Evolutionary conservation across 2,113 vertebrate genomes (phyloP).

Genomic region (Corapipo altera): DNA sequence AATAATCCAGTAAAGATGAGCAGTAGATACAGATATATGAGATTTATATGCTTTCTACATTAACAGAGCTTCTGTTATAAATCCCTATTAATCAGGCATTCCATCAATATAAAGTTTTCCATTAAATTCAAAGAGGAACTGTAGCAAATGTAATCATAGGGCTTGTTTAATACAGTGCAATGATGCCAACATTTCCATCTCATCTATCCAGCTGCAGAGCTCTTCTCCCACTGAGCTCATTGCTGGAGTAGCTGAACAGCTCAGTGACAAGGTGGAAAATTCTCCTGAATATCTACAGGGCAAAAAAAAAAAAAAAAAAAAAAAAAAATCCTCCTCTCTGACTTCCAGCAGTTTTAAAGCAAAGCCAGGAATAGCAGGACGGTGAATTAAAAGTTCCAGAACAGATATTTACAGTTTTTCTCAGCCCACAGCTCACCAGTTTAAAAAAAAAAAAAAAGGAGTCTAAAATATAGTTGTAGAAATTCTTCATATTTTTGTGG

Average conservation of each 20-base stretch:
- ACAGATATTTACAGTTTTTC: not conserved
- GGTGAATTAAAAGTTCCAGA: not conserved
- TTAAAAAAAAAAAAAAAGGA: not conserved
- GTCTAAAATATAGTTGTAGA: not conserved
- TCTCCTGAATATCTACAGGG: not conserved
- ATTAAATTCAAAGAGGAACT: conserved; percentile 50
- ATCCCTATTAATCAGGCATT: conserved; percentile 56
- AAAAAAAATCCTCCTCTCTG: not conserved
- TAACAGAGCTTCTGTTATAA: conserved; percentile 51
- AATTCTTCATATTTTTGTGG: not conserved
- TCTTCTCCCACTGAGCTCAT: not conserved
- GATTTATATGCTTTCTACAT: conserved; percentile 33
- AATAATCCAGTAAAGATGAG: not conserved
- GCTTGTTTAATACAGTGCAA: conserved; percentile 46
- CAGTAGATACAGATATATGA: conserved; percentile 1
- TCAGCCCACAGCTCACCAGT: not conserved
- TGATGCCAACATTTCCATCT: conserved; percentile 37
- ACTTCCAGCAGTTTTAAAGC: not conserved
- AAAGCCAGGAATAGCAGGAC: not conserved
- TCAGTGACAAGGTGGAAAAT: conserved; percentile 23
- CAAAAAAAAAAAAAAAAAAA: not conserved
- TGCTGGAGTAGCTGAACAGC: conserved; percentile 2
- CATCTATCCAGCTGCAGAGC: conserved; percentile 10
- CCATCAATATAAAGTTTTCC: conserved; percentile 44
- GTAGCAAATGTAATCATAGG: conserved; percentile 18